phyloP scores from a whole-genome alignment of 2,888 invertebrate genomes.

The Aphrophora alni region DNA sequence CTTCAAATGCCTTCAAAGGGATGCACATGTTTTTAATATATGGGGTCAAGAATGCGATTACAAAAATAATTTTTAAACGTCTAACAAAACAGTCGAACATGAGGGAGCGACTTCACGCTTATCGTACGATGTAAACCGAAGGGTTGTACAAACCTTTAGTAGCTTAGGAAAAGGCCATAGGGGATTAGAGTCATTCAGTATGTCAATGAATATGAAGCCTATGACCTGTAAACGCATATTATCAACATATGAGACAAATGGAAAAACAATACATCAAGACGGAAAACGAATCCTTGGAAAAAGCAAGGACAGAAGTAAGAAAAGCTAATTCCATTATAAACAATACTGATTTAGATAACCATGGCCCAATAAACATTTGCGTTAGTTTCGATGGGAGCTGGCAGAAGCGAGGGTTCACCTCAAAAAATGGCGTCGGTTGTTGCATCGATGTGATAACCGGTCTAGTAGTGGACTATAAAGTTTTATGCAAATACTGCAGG shows the following conservation, averaged over 20 bases:
- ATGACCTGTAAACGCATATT: not conserved
- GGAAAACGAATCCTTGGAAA: too few relatives aligned
- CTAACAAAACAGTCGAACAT: too few relatives aligned
- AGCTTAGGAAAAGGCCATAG: not conserved
- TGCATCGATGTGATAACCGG: slow-evolving; percentile 43
- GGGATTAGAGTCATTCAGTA: not conserved
- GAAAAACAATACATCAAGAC: too few relatives aligned
- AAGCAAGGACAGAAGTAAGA: too few relatives aligned
- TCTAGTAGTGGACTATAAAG: slow-evolving; percentile 43
- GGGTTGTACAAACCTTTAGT: not conserved
- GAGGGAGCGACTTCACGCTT: too few relatives aligned
- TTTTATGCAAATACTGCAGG: slow-evolving; percentile 34
- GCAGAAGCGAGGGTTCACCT: slow-evolving; percentile 32
- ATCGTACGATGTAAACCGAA: not conserved
- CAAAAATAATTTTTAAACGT: too few relatives aligned
- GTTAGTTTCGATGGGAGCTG: slow-evolving; percentile 29
- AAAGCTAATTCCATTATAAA: too few relatives aligned
- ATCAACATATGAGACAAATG: not conserved
- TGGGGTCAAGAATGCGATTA: too few relatives aligned
- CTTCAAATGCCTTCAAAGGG: too few relatives aligned
- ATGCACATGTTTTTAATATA: too few relatives aligned
- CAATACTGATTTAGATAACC: too few relatives aligned
- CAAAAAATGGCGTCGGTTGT: slow-evolving; percentile 45
- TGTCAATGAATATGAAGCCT: not conserved
- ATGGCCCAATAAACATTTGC: not conserved